These are phyloP conservation scores for Drosophila pallidifrons DNA, from an alignment of 1,140 invertebrate genomes.

Conservation along the genomic window DNA sequence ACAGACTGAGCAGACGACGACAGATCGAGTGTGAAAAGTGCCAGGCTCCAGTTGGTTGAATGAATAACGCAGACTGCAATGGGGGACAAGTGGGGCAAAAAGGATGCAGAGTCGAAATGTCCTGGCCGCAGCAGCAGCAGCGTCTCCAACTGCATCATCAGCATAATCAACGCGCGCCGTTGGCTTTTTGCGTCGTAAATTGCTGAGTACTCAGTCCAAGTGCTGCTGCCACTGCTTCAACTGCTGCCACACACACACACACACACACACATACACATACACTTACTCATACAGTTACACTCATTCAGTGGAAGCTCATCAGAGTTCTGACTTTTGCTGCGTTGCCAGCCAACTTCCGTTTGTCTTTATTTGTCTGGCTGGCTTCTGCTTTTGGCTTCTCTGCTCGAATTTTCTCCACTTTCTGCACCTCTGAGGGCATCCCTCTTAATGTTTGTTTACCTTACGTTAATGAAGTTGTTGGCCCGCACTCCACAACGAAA, in stretches of 20 bases:
- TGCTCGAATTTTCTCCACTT: constrained; percentile 8
- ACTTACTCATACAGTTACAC: constrained; percentile 3
- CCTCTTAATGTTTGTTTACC: constrained; percentile 82
- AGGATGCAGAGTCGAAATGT: constrained; percentile 12
- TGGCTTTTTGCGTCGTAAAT: constrained; percentile 82
- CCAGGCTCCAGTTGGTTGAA: constrained; percentile 55
- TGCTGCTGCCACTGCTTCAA: constrained; percentile 29
- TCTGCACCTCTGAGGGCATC: constrained; percentile 3
- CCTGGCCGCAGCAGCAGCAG: constrained; percentile 16
- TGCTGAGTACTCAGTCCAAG: constrained; percentile 72
- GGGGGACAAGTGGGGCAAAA: no score
- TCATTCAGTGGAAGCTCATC: constrained; percentile 58
- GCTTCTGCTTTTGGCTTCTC: constrained; percentile 41
- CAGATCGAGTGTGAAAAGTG: constrained; percentile 82
- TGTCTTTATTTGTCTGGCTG: constrained; percentile 80
- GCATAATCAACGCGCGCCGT: constrained; percentile 81
- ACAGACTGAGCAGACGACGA: constrained; percentile 25
- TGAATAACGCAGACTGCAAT: not conserved
- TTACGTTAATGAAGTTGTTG: constrained; percentile 84
- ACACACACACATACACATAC: constrained; percentile 15
- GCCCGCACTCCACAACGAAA: constrained; percentile 46
- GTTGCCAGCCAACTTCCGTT: constrained; percentile 69
- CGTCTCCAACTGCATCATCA: constrained; percentile 75
- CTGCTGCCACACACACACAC: constrained; percentile 8
- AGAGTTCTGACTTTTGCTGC: constrained; percentile 67